Percentiles rank a stretch among this genome's conserved stretches.
Conservation (phyloP, 2,113 vertebrate genomes). For the Sisor rabdophorus region DNA sequence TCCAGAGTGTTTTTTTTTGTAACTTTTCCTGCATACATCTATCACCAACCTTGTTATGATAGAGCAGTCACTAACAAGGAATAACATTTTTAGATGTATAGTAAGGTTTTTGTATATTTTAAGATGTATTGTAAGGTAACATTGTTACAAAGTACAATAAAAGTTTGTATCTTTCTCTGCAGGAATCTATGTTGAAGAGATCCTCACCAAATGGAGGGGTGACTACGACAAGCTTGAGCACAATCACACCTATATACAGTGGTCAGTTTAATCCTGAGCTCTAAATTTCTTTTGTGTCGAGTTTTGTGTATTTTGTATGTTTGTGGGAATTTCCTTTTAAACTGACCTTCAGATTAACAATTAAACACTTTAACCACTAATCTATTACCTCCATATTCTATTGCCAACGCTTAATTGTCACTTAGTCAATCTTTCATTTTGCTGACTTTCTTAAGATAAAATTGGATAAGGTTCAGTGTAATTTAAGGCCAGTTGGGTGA, state of each 20-base stretch:
- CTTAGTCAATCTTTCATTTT: background rate
- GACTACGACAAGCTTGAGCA: conserved; percentile 97
- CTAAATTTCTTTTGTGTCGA: background rate
- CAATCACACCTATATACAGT: conserved; percentile 98
- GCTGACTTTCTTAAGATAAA: background rate
- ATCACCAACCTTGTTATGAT: background rate
- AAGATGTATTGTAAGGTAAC: no score
- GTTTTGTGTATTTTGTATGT: background rate
- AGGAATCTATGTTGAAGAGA: conserved; percentile 97
- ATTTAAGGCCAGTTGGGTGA: background rate
- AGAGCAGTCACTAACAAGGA: background rate
- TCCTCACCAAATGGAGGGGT: conserved; percentile 92
- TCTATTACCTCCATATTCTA: background rate
- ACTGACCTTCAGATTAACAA: no score
- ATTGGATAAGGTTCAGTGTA: conserved; percentile 2
- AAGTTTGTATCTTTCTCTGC: conserved; percentile 29
- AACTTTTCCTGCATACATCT: background rate
- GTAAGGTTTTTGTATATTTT: background rate
- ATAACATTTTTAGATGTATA: background rate
- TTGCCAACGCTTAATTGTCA: background rate
- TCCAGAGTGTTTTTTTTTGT: background rate
- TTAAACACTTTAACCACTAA: no score
- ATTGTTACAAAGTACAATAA: background rate
- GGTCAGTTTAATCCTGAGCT: conserved; percentile 61
- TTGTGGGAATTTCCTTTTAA: background rate